Evolutionary conservation across 2,797 vertebrate genomes (phyloP), one percentile per base, ranked within the genome.

Genomic region (Sebastolobus altivelis): DNA sequence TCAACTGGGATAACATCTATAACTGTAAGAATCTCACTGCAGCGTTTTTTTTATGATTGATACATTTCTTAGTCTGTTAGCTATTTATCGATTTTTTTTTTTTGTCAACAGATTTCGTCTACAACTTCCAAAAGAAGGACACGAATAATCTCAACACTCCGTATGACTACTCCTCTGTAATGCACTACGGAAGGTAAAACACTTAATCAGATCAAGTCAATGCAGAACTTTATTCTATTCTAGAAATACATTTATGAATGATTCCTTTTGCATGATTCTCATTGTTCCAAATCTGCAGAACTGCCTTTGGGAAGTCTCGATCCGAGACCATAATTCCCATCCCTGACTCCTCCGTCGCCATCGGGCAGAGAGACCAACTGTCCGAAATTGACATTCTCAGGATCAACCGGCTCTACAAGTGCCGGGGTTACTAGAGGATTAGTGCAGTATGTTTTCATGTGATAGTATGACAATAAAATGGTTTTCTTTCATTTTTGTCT

Each of bases 81-180:
- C 3, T 58, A 5, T 3, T 33, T 18, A 63, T 5, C 58, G 0
- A 8, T 58, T 35, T 25, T 40, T 37, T 62, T 38, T 43, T 52
- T 31, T 18, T 8, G 0, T n/a, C 11, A 4, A 20, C 87, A 93
- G 92, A 54, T 84, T 35, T 4, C 4, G 0, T 0, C 0, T 0
- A 2, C 35, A 93, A 97, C 90, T 97, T 97, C 81, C 0, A 27
- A 22, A 95, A 93, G 84, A 83, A 75, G 43, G 81, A 95, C 66
- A 94, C 95, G 0, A 84, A 94, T 9, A 95, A 95, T 81, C 87
- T 96, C 46, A 75, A 35, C 72, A 94, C 92, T 63, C 52, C 81
- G 0, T 97, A 97, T 37, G 96, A 97, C 76, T 97, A 97, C 43
- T 46, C 75, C 38, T 97, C 96, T 69, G 37, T 97, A 11, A 96